A percentile compares a stretch with the other conserved stretches of the same genome.
Evolutionary conservation across 1,140 invertebrate species (phyloP).

Genomic region (Achroia grisella): DNA sequence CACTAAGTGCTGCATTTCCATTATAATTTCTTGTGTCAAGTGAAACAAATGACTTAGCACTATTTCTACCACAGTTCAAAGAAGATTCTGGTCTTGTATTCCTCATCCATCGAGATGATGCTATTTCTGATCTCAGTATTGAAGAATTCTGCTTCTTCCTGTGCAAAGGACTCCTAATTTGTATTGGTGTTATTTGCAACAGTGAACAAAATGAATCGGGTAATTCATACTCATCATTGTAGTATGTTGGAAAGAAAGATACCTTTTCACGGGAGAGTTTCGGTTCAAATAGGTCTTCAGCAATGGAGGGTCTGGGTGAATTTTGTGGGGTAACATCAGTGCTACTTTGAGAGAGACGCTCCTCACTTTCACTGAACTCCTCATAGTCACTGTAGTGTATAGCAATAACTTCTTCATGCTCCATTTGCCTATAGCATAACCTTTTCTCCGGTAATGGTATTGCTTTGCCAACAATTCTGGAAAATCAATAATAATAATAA

Average conservation of each 20-base stretch:
- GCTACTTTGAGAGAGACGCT: slow-evolving; percentile 54
- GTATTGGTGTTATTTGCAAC: slow-evolving; percentile 55
- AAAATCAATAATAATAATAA: slow-evolving; percentile 18
- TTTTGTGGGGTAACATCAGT: slow-evolving; percentile 60
- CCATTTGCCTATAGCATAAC: slow-evolving; percentile 39
- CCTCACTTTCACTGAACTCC: slow-evolving; percentile 57
- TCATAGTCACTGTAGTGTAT: slow-evolving; percentile 66
- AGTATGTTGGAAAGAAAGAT: slow-evolving; percentile 25
- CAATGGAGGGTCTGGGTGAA: slow-evolving; percentile 39
- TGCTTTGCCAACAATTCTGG: slow-evolving; percentile 59
- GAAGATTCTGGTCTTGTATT: slow-evolving; percentile 51
- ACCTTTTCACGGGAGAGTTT: slow-evolving; percentile 44
- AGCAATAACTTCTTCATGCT: slow-evolving; percentile 65
- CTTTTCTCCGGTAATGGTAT: slow-evolving; percentile 45
- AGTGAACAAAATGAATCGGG: slow-evolving; percentile 51
- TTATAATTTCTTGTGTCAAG: slow-evolving; percentile 45
- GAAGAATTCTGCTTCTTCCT: slow-evolving; percentile 49
- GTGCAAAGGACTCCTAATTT: slow-evolving; percentile 46
- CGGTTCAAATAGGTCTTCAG: slow-evolving; percentile 29
- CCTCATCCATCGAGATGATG: slow-evolving; percentile 67
- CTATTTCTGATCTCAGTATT: slow-evolving; percentile 63
- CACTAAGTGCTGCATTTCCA: slow-evolving; percentile 26
- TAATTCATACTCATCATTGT: slow-evolving; percentile 29
- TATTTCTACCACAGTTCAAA: slow-evolving; percentile 50
- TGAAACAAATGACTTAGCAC: slow-evolving; percentile 62